These are phyloP conservation scores for Oxyruncus cristatus DNA, from an alignment of 2,113 vertebrate genomes.

Conservation along the genomic window DNA sequence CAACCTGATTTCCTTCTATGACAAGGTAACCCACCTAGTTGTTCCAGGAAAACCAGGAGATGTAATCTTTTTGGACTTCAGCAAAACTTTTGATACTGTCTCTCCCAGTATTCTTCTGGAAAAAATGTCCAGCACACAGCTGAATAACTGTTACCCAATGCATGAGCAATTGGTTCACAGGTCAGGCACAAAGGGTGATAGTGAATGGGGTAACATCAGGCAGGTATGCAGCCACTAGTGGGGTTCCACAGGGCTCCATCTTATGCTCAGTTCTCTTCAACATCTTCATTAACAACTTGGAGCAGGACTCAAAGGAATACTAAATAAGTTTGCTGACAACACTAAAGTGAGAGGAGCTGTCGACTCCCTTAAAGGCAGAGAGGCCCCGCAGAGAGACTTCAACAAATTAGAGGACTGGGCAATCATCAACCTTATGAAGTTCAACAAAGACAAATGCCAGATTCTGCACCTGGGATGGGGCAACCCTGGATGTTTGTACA, in stretches of 20 bases:
- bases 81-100: neutral
- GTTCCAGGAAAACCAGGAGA: neutral
- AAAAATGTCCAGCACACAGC: neutral
- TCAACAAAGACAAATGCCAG: neutral
- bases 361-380: neutral
- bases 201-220: neutral
- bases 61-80: neutral
- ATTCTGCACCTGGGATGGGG: neutral
- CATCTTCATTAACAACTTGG: neutral
- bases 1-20: neutral
- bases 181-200: neutral
- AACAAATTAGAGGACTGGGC: fast-evolving
- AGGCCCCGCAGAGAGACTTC: neutral
- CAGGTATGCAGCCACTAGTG: too few relatives aligned
- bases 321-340: neutral
- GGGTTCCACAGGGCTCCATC: neutral
- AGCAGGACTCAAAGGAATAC: neutral
- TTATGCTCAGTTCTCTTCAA: neutral
- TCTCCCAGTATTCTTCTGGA: neutral
- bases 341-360: neutral
- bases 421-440: neutral
- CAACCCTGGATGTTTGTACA: neutral
- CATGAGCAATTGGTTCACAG: neutral
- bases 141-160: neutral
- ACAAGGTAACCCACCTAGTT: neutral